Conservation (phyloP, 2,888 invertebrate genomes). For the Melinopterus prodromus region DNA sequence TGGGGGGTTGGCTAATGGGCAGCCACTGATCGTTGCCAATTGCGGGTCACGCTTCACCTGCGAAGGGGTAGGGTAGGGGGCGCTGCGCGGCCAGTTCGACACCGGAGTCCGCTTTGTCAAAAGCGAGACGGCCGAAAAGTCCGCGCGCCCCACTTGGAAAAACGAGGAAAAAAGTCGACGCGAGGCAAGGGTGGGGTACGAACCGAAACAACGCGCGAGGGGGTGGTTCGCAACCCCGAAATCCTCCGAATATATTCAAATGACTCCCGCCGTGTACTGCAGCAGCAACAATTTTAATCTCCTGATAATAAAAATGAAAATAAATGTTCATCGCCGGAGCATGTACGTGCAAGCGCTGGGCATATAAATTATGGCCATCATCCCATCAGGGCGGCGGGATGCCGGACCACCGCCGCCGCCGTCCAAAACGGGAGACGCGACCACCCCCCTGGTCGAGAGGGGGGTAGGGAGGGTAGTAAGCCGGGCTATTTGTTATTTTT, state of each 20-base stretch:
- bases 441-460: constrained; percentile 21
- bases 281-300: constrained; percentile 63
- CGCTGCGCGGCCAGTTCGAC: constrained; percentile 10
- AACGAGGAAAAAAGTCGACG: constrained; percentile 9
- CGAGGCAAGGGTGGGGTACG: constrained; percentile 15
- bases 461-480: constrained; percentile 50
- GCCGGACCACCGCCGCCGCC: constrained; percentile 40
- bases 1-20: constrained; percentile 15
- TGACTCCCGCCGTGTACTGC: constrained; percentile 59
- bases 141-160: constrained; percentile 23
- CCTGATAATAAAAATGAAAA: constrained; percentile 63
- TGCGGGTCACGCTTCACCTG: constrained; percentile 26
- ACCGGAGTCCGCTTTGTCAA: constrained; percentile 19
- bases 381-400: constrained; percentile 56
- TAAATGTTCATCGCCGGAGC: constrained; percentile 61
- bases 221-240: background rate
- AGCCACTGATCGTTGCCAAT: constrained; percentile 23
- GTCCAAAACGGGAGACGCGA: constrained; percentile 16
- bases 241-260: constrained; percentile 51
- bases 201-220: constrained; percentile 11
- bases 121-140: constrained; percentile 25
- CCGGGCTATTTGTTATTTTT: constrained; percentile 63
- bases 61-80: constrained; percentile 19
- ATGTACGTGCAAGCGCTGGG: constrained; percentile 52
- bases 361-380: constrained; percentile 62